phyloP scores from a whole-genome alignment of 2,797 vertebrate species.

The Chiroxiphia lanceolata region DNA sequence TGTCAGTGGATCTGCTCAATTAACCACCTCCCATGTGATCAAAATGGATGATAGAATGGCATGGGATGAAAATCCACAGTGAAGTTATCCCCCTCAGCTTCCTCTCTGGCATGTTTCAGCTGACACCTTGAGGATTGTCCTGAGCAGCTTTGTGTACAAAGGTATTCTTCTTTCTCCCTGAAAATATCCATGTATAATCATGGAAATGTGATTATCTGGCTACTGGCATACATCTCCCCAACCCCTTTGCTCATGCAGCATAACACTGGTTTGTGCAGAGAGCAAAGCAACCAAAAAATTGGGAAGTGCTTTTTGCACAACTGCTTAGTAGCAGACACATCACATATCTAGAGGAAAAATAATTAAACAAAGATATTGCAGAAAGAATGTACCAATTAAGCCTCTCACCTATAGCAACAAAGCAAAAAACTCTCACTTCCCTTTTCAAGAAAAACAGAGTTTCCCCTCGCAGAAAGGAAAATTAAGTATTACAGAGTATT shows the following conservation, averaged over 20 bases:
- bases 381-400: neutral
- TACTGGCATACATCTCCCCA: neutral
- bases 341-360: neutral
- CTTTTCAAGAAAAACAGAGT: neutral
- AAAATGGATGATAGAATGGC: neutral
- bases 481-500: neutral
- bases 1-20: neutral
- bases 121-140: neutral
- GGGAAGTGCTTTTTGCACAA: neutral
- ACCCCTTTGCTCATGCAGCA: neutral
- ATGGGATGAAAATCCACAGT: fast-evolving
- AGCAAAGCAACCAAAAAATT: neutral
- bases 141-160: neutral
- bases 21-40: neutral
- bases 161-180: neutral
- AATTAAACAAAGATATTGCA: neutral
- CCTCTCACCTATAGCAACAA: neutral
- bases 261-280: neutral
- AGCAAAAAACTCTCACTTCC: neutral
- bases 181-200: neutral
- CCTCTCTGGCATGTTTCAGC: neutral
- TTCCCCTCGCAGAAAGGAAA: neutral
- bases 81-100: neutral
- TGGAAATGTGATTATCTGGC: neutral
- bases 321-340: neutral